phyloP scores from a whole-genome alignment of 2,888 invertebrate genomes.

The Dromius quadrimaculatus region DNA sequence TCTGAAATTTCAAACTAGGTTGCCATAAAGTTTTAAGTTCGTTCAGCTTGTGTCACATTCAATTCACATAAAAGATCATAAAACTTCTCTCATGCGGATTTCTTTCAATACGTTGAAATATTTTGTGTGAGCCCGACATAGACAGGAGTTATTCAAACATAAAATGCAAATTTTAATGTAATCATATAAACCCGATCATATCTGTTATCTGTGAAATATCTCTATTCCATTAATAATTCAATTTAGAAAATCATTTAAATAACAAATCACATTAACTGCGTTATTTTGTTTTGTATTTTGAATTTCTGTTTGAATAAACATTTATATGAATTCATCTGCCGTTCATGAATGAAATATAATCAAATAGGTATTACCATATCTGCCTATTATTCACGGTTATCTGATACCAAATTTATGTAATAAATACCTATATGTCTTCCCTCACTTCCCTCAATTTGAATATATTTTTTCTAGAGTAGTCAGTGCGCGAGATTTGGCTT shows the following conservation, averaged over 20 bases:
- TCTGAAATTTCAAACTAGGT: constrained; percentile 46
- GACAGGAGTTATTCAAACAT: constrained; percentile 14
- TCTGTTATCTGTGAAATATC: constrained; percentile 28
- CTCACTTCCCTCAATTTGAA: no score
- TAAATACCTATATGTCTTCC: no score
- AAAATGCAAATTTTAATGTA: constrained; percentile 33
- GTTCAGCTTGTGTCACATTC: constrained; percentile 51
- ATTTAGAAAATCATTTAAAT: constrained; percentile 50
- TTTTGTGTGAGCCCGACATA: constrained; percentile 19
- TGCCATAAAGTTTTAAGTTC: constrained; percentile 52
- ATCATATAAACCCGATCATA: constrained; percentile 29
- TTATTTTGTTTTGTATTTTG: constrained; percentile 48
- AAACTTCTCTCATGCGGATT: constrained; percentile 51
- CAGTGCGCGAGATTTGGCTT: no score
- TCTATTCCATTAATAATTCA: constrained; percentile 46
- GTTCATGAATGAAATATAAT: constrained; percentile 41
- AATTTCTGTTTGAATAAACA: constrained; percentile 48
- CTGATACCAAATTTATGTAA: constrained; percentile 17
- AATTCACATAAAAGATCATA: constrained; percentile 52
- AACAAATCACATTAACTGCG: constrained; percentile 47
- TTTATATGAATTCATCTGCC: constrained; percentile 43
- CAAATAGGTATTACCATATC: constrained; percentile 44
- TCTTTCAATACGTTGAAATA: constrained; percentile 51
- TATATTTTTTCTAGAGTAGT: no score
- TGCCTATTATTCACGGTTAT: constrained; percentile 35